A percentile compares a stretch with the other conserved stretches of the same genome.
phyloP scores from a whole-genome alignment of 2,797 vertebrate species.

The Masticophis lateralis region DNA sequence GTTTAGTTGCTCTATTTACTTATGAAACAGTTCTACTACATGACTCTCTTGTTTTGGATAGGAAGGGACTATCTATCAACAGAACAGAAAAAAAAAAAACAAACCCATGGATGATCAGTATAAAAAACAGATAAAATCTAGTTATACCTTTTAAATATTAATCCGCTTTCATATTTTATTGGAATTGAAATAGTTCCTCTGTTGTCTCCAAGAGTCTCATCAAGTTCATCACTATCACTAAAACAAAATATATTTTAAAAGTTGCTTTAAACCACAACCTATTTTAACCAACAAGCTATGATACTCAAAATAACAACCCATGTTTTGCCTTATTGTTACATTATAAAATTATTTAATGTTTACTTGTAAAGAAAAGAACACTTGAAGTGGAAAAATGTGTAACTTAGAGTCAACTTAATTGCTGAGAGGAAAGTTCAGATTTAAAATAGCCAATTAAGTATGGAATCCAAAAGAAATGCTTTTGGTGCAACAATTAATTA shows the following conservation, averaged over 20 bases:
- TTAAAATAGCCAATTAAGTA: background rate
- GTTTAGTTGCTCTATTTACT: background rate
- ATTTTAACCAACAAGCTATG: background rate
- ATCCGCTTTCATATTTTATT: conserved; percentile 83
- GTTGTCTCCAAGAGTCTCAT: conserved; percentile 80
- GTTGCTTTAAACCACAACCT: background rate
- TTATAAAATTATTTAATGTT: background rate
- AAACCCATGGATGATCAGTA: background rate
- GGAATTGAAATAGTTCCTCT: conserved; percentile 78
- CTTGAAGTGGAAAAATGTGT: background rate
- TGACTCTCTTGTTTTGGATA: background rate
- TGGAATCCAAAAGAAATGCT: background rate
- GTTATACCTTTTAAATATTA: conserved; percentile 83
- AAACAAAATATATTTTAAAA: background rate
- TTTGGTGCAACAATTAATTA: background rate
- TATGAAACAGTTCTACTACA: background rate
- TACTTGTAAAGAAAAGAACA: background rate
- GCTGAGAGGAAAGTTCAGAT: background rate
- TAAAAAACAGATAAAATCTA: background rate
- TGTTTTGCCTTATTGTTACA: background rate
- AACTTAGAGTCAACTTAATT: background rate
- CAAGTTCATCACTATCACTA: conserved; percentile 90
- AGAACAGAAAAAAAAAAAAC: background rate
- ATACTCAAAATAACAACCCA: background rate
- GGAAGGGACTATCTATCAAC: background rate